These are phyloP conservation scores for Lycorma delicatula DNA, from an alignment of 1,140 invertebrate genomes.

Conservation along the genomic window DNA sequence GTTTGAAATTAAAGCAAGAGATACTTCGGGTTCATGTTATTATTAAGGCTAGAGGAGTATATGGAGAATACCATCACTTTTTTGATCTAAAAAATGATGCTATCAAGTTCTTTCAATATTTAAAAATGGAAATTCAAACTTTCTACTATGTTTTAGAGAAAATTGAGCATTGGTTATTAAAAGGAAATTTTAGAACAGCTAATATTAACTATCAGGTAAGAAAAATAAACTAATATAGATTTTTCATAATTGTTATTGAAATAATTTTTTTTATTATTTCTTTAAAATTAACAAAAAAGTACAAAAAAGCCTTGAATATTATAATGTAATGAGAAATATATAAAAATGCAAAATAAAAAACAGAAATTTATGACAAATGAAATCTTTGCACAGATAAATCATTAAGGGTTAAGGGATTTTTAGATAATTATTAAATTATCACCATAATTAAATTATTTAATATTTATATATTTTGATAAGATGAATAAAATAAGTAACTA, in stretches of 20 bases:
- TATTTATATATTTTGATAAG: too few species aligned
- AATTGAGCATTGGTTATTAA: slow-evolving; percentile 1
- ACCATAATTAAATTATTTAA: too few species aligned
- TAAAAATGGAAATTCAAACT: neutral
- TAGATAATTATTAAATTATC: neutral
- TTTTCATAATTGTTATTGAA: neutral
- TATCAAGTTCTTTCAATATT: slow-evolving; percentile 7
- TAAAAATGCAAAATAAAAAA: neutral
- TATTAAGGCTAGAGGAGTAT: slow-evolving; percentile 2
- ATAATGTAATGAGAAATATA: too few species aligned
- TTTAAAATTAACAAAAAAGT: neutral
- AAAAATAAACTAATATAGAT: too few species aligned
- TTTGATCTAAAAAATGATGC: slow-evolving; percentile 1
- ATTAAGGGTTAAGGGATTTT: neutral
- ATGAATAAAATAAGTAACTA: too few species aligned
- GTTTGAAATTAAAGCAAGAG: slow-evolving; percentile 3
- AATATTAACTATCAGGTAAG: slow-evolving; percentile 13
- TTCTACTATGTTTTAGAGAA: slow-evolving; percentile 4
- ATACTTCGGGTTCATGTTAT: slow-evolving; percentile 4
- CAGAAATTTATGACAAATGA: neutral
- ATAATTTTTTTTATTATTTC: neutral
- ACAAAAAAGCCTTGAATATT: too few species aligned
- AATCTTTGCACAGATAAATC: neutral
- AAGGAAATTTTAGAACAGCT: neutral
- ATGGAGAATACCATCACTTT: slow-evolving; percentile 3